phyloP scores from a whole-genome alignment of 2,113 vertebrate genomes.

The Solea solea region DNA sequence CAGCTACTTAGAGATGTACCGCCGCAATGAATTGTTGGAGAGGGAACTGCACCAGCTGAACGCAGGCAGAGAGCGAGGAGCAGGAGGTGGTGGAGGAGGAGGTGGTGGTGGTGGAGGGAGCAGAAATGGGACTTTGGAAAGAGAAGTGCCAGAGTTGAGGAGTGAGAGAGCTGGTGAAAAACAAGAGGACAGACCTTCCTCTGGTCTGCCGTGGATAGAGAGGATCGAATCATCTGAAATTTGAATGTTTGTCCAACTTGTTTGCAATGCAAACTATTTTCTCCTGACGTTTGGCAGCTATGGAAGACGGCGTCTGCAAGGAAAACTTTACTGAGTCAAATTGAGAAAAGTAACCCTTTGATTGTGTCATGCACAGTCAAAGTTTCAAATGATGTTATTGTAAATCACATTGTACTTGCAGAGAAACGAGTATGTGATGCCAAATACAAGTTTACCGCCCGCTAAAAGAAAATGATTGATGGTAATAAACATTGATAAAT shows the following conservation, averaged over 20 bases:
- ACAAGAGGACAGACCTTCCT: conserved; percentile 76
- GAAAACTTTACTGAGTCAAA: neutral
- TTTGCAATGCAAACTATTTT: conserved; percentile 59
- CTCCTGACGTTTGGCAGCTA: neutral
- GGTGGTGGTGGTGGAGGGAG: conserved; percentile 65
- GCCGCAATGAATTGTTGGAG: conserved; percentile 89
- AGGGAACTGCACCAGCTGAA: conserved; percentile 84
- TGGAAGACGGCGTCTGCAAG: conserved; percentile 5
- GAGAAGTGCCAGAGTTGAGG: conserved; percentile 81
- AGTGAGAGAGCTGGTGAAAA: conserved; percentile 76
- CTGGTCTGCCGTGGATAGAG: conserved; percentile 90
- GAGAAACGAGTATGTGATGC: neutral
- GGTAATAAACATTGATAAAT: too few species aligned
- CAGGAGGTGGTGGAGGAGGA: conserved; percentile 56
- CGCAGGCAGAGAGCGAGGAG: conserved; percentile 73
- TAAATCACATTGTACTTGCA: neutral
- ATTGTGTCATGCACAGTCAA: too few species aligned
- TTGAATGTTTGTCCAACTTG: conserved; percentile 77
- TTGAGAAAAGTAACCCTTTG: neutral
- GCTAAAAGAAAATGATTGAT: too few species aligned
- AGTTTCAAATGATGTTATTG: neutral
- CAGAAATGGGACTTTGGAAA: conserved; percentile 86
- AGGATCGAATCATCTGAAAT: conserved; percentile 95
- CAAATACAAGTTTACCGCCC: too few species aligned
- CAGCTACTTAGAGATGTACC: conserved; percentile 96